Evolutionary conservation across 2,113 vertebrate species (phyloP).

Genomic region (Oceanites oceanicus): DNA sequence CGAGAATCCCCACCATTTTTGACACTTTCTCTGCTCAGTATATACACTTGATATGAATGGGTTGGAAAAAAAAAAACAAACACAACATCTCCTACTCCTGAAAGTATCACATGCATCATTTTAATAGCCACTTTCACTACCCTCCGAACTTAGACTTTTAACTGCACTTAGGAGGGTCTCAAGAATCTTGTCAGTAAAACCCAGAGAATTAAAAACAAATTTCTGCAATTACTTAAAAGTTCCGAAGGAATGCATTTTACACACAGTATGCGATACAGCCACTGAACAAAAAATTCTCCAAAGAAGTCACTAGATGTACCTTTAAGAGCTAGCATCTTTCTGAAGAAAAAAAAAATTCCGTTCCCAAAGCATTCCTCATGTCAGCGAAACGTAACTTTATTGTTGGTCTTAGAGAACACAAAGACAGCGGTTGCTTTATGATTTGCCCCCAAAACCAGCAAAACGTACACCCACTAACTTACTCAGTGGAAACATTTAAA

Average conservation of each 20-base stretch:
- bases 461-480: not conserved
- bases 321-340: not conserved
- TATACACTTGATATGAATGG: not conserved
- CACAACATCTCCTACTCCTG: not conserved
- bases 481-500: not conserved
- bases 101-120: not conserved
- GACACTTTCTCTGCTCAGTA: too few species aligned
- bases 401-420: not conserved
- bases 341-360: not conserved
- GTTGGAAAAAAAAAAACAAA: not conserved
- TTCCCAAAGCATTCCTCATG: not conserved
- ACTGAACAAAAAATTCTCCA: not conserved
- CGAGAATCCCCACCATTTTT: not conserved
- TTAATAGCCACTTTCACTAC: not conserved
- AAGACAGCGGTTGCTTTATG: not conserved
- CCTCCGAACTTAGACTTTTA: not conserved
- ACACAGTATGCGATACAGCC: accelerated
- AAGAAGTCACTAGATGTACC: not conserved
- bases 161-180: not conserved
- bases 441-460: not conserved
- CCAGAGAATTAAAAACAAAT: not conserved
- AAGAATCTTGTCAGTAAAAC: not conserved
- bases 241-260: not conserved
- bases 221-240: not conserved
- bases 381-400: not conserved